A percentile compares a stretch with the other conserved stretches of the same genome.
These are phyloP conservation scores for Danaus plexippus DNA, from an alignment of 1,140 invertebrate genomes.

Conservation along the genomic window DNA sequence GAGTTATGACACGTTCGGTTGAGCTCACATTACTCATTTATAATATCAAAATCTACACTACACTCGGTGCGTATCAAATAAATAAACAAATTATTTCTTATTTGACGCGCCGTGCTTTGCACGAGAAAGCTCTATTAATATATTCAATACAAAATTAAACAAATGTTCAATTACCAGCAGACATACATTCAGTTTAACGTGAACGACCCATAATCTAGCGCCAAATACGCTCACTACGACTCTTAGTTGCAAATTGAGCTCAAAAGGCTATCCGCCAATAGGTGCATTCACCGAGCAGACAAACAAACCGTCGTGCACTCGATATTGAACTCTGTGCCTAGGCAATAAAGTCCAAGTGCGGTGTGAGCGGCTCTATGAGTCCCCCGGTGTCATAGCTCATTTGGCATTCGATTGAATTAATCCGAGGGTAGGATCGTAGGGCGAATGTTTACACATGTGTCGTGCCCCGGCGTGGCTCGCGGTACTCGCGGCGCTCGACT, in stretches of 20 bases:
- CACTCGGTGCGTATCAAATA: not conserved
- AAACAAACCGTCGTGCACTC: conserved; percentile 9
- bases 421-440: conserved; percentile 39
- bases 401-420: conserved; percentile 65
- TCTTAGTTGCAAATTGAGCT: conserved; percentile 63
- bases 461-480: conserved; percentile 21
- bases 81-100: not conserved
- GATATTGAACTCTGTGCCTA: conserved; percentile 28
- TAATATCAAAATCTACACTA: conserved; percentile 2
- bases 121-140: not conserved
- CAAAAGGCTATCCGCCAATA: conserved; percentile 54
- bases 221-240: conserved; percentile 45
- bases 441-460: conserved; percentile 57
- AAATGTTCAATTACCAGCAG: not conserved
- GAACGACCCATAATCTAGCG: conserved; percentile 35
- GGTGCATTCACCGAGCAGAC: conserved; percentile 36
- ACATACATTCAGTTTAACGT: conserved; percentile 10
- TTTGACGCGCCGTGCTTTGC: no score
- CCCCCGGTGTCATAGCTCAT: conserved; percentile 55
- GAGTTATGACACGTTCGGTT: conserved; percentile 20
- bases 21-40: conserved; percentile 1
- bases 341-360: conserved; percentile 13
- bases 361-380: conserved; percentile 1
- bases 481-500: conserved; percentile 29
- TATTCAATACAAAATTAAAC: not conserved